Evolutionary conservation across 2,797 vertebrate genomes (phyloP).

Genomic region (Anguilla pacifica): DNA sequence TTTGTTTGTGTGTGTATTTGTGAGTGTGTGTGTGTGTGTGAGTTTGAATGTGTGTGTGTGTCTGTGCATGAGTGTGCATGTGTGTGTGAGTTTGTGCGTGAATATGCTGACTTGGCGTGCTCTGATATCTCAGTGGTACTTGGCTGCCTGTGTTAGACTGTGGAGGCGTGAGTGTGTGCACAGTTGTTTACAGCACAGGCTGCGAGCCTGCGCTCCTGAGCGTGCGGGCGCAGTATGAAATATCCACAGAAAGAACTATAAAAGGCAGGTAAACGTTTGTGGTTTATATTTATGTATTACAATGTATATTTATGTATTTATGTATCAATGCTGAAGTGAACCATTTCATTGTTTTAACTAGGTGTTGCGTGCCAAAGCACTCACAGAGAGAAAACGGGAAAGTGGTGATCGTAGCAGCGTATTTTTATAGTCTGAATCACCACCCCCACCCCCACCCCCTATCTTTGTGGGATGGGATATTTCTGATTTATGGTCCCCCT

Average conservation of each 20-base stretch:
- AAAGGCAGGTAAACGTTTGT: too few relatives aligned
- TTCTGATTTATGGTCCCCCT: neutral
- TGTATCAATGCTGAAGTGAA: neutral
- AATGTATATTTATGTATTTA: neutral
- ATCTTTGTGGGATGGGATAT: neutral
- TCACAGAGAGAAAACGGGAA: neutral
- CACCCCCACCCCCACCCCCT: neutral
- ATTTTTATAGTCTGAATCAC: too few relatives aligned
- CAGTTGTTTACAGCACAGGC: neutral
- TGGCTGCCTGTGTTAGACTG: constrained; percentile 29
- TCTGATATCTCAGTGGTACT: constrained; percentile 51
- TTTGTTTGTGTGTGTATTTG: neutral
- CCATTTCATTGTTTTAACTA: neutral
- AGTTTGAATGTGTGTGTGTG: neutral
- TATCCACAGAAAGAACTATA: neutral
- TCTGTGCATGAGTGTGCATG: neutral
- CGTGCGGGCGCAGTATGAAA: neutral
- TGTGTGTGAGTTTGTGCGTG: neutral
- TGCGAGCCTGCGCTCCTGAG: neutral
- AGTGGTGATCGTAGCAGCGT: neutral
- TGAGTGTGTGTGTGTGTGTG: neutral
- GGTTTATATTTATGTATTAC: neutral
- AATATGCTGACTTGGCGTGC: neutral
- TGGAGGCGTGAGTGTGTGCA: constrained; percentile 32
- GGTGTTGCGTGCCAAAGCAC: neutral